Percentiles rank a stretch among this genome's conserved stretches.
phyloP scores from a whole-genome alignment of 2,888 invertebrate species.

The Cryptocheilus praepositus region DNA sequence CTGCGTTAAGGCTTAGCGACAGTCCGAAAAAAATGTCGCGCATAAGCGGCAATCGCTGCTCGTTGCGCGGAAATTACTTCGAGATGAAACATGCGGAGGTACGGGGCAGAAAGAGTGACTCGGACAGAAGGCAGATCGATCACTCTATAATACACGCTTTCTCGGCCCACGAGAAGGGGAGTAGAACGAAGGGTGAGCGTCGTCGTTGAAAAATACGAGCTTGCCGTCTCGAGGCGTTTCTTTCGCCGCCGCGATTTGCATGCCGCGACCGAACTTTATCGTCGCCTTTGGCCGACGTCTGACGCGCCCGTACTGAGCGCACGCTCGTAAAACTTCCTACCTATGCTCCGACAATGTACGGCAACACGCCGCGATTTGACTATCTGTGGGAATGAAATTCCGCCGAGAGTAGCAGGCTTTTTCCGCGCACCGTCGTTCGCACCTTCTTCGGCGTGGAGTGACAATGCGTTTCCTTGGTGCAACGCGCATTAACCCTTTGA shows the following conservation, averaged over 20 bases:
- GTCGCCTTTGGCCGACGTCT: not conserved
- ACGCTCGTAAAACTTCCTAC: conserved; percentile 3
- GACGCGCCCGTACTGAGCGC: not conserved
- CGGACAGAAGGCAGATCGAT: not conserved
- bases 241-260: conserved; percentile 5
- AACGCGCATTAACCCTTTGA: too few species aligned
- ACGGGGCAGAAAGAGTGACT: conserved; percentile 3
- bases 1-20: too few species aligned
- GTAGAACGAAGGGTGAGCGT: too few species aligned
- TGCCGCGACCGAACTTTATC: conserved; percentile 6
- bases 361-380: not conserved
- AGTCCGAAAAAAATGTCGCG: not conserved
- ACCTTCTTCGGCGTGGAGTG: too few species aligned
- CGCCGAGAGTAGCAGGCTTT: not conserved
- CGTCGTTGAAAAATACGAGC: conserved; percentile 6
- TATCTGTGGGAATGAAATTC: not conserved
- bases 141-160: not conserved
- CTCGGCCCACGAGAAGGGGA: not conserved
- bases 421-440: not conserved
- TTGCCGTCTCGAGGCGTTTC: not conserved
- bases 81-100: conserved; percentile 18
- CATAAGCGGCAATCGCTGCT: not conserved
- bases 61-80: not conserved
- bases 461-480: too few species aligned
- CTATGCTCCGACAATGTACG: not conserved